Percentiles rank a stretch among this genome's conserved stretches.
Evolutionary conservation across 30 jellyfish, hydroid and myxozoan genomes (phyloP).

Genomic region (Rhopilema esculentum): DNA sequence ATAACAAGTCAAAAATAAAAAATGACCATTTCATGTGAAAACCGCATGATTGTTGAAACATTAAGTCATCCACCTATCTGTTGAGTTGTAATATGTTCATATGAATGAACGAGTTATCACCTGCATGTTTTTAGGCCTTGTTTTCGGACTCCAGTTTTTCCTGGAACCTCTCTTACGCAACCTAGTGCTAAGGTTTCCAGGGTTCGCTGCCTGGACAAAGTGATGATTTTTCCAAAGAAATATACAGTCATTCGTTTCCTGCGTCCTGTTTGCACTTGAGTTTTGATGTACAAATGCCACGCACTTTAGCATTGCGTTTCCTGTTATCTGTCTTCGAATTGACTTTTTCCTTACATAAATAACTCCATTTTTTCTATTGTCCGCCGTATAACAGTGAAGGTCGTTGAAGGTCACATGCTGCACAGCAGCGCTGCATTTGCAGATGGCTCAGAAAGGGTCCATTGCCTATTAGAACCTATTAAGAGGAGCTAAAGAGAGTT

Average conservation of each 20-base stretch:
- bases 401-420: neutral
- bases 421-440: neutral
- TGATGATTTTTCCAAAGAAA: slow-evolving; percentile 7
- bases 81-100: too few relatives aligned
- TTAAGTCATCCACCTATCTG: too few relatives aligned
- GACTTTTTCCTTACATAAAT: neutral
- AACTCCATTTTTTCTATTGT: neutral
- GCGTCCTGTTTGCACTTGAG: slow-evolving; percentile 2
- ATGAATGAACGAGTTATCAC: too few relatives aligned
- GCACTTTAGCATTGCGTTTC: neutral
- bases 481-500: too few relatives aligned
- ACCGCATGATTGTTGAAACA: too few relatives aligned
- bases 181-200: neutral
- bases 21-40: too few relatives aligned
- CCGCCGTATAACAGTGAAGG: neutral
- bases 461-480: neutral
- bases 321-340: slow-evolving; percentile 7
- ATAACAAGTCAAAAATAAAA: too few relatives aligned
- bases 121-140: too few relatives aligned
- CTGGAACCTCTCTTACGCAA: neutral
- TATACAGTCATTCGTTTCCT: slow-evolving; percentile 4
- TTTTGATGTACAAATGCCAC: neutral
- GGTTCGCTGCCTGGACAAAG: slow-evolving; percentile 29
- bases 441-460: neutral
- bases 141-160: too few relatives aligned